These are phyloP conservation scores for Falco cherrug DNA, from an alignment of 2,797 vertebrate species.

Conservation along the genomic window DNA sequence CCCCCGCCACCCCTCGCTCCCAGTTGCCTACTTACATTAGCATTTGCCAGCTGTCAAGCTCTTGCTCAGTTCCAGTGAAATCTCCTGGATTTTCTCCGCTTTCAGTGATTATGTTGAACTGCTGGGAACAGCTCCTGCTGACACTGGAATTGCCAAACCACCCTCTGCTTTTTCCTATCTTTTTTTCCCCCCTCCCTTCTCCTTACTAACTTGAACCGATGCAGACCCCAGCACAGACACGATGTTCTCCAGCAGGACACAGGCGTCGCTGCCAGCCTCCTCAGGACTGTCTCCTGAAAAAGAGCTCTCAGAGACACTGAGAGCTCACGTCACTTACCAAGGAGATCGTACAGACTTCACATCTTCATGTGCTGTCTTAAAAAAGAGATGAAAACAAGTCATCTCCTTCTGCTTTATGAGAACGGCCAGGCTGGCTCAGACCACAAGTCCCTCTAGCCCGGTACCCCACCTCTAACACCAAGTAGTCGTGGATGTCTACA, in stretches of 20 bases:
- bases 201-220: not conserved
- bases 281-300: not conserved
- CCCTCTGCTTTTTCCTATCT: not conserved
- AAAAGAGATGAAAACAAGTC: not conserved
- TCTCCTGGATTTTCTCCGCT: constrained; percentile 24
- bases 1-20: not conserved
- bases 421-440: not conserved
- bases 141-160: not conserved
- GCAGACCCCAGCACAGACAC: not conserved
- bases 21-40: constrained; percentile 40
- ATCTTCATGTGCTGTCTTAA: not conserved
- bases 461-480: not conserved
- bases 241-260: not conserved
- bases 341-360: not conserved
- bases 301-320: not conserved
- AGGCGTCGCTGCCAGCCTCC: not conserved
- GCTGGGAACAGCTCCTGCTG: not conserved
- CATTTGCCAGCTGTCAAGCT: constrained; percentile 46
- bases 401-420: not conserved
- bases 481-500: not conserved
- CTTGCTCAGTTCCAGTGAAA: constrained; percentile 11
- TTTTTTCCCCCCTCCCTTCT: not conserved
- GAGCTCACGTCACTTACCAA: not conserved
- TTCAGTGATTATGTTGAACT: not conserved
- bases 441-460: not conserved